Conservation (phyloP, 2,797 vertebrate species). For the Ataeniobius toweri region DNA sequence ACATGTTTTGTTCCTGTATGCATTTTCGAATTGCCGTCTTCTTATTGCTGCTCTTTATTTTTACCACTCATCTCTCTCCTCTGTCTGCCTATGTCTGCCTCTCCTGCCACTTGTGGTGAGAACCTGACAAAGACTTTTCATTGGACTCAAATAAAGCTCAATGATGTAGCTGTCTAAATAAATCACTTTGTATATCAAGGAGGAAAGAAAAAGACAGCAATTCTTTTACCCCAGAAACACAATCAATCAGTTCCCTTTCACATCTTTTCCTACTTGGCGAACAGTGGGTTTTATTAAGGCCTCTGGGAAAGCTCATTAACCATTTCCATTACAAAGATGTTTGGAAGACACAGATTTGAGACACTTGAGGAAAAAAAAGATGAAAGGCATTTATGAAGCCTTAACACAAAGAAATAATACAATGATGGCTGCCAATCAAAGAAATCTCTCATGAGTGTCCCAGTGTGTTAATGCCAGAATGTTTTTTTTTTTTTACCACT, state of each 20-base stretch:
- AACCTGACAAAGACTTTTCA: constrained; percentile 64
- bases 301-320: constrained; percentile 64
- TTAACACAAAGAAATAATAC: constrained; percentile 24
- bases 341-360: constrained; percentile 52
- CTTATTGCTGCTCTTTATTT: constrained; percentile 22
- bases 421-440: constrained; percentile 39
- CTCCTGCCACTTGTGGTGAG: constrained; percentile 10
- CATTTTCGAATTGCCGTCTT: constrained; percentile 32
- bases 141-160: constrained; percentile 64
- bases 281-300: constrained; percentile 75
- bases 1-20: constrained; percentile 21
- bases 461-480: constrained; percentile 5
- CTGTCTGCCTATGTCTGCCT: neutral
- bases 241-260: constrained; percentile 68
- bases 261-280: constrained; percentile 53
- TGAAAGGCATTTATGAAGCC: constrained; percentile 53
- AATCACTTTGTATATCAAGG: constrained; percentile 67
- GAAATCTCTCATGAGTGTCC: constrained; percentile 28
- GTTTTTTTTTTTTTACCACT: constrained; percentile 18
- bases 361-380: constrained; percentile 23
- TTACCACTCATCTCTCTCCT: neutral
- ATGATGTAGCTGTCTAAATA: constrained; percentile 76
- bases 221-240: constrained; percentile 10
- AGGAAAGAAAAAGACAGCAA: constrained; percentile 52
- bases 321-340: constrained; percentile 75